Evolutionary conservation across 1,140 invertebrate species (phyloP).

Genomic region (Forficula auricularia): DNA sequence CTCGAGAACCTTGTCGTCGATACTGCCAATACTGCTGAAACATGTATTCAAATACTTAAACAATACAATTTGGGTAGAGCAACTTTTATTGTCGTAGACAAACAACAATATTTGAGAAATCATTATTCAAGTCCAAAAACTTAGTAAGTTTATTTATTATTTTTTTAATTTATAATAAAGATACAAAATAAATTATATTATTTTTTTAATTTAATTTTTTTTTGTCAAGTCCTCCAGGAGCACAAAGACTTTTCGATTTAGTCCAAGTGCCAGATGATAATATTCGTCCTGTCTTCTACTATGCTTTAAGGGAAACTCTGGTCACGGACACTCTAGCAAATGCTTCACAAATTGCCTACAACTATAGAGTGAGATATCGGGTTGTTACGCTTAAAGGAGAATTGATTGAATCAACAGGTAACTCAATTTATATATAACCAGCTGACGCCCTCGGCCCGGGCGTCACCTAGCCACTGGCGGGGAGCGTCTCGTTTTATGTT

Average conservation of each 20-base stretch:
- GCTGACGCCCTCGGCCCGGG: too few species aligned
- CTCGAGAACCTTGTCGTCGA: slow-evolving; percentile 90
- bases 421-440: too few species aligned
- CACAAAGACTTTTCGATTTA: slow-evolving; percentile 82
- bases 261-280: slow-evolving; percentile 62
- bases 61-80: slow-evolving; percentile 52
- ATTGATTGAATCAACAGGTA: slow-evolving; percentile 71
- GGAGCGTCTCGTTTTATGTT: too few species aligned
- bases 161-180: too few species aligned
- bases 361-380: slow-evolving; percentile 47
- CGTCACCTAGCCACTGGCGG: too few species aligned
- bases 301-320: slow-evolving; percentile 67
- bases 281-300: slow-evolving; percentile 78
- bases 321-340: slow-evolving; percentile 78
- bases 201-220: too few species aligned
- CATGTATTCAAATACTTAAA: slow-evolving; percentile 71
- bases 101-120: slow-evolving; percentile 39
- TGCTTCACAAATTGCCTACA: slow-evolving; percentile 76
- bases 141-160: too few species aligned
- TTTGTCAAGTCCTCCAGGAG: slow-evolving; percentile 30
- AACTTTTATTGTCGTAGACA: slow-evolving; percentile 58
- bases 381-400: slow-evolving; percentile 85
- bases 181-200: too few species aligned
- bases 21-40: slow-evolving; percentile 62
- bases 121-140: too few species aligned